phyloP scores from a whole-genome alignment of 2,797 vertebrate genomes.

The Hypotaenidia okinawae region DNA sequence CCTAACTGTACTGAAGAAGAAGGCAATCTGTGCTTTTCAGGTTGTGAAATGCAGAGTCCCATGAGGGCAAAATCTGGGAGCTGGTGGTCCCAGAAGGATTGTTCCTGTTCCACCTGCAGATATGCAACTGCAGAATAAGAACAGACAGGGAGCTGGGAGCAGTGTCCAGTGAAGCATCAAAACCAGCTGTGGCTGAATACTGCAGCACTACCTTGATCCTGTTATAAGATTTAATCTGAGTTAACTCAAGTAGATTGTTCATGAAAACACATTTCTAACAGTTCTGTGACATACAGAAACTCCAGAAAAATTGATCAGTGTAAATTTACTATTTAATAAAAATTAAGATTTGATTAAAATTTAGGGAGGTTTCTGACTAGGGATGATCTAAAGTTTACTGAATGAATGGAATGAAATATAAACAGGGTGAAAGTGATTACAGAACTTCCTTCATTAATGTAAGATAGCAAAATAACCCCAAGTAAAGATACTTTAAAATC shows the following conservation, averaged over 20 bases:
- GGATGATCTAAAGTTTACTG: background rate
- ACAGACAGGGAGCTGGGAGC: background rate
- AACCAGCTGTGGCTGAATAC: background rate
- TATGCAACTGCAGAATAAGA: background rate
- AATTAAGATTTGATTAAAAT: background rate
- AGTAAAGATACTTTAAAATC: background rate
- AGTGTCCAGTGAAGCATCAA: background rate
- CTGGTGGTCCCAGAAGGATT: background rate
- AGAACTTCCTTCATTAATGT: background rate
- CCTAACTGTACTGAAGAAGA: accelerated
- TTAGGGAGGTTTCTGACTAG: background rate
- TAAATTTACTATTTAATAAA: background rate
- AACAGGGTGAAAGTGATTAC: background rate
- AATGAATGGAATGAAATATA: background rate
- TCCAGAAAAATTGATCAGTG: background rate
- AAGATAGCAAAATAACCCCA: background rate
- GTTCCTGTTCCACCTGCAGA: background rate
- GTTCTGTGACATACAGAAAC: background rate
- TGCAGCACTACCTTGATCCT: background rate
- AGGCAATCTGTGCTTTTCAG: background rate
- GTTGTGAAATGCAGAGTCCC: background rate
- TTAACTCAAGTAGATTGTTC: background rate
- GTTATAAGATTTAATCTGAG: background rate
- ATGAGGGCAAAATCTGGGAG: background rate
- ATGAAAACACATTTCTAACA: background rate